Base-by-base conservation (phyloP, 2,888 invertebrate genomes). In the Drosophila nr. perissopoda region DNA sequence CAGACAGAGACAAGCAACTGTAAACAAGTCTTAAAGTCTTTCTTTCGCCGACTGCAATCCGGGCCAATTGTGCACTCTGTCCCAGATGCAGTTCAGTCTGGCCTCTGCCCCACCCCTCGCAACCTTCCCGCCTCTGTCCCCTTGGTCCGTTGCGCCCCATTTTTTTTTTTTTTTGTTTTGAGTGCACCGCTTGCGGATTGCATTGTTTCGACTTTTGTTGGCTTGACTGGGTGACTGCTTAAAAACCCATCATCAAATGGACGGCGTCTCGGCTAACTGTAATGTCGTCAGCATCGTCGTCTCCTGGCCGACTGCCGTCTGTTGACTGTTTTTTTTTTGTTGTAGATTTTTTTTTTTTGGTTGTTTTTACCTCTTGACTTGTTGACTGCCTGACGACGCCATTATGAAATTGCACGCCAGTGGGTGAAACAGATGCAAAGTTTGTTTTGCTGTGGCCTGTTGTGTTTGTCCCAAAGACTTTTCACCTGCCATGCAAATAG, bases 401-500 rank as follows among this genome's bases (percentile, higher is more conserved):
- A 90, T 86, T 86, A 86, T 86, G 90, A 86, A 86, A 86, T 83
- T 83, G 83, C 76, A 57, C 21, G 71, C 42, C 61, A 62, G 33
- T 33, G 18, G 51, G 38, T 48, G 58, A 48, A 75, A 82, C 86
- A 86, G 83, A 76, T 87, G 75, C 85, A 82, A 74, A 83, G 83
- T 88, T 83, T 83, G 83, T 83, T 88, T 88, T 70, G n/a, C 25
- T 46, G 21, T 16, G 46, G 46, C 46, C 46, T 25, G 16, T 25
- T 25, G 46, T 46, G 61, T 63, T 49, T 70, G 82, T 74, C 67
- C 63, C 67, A 65, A 60, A 70, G 88, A 87, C 88, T 89, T 84
- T 83, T 83, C 83, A 89, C 89, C 83, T 89, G 89, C 78, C 79
- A 89, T 81, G 85, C 82, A 89, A 89, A 89, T 83, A 62, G 70